Conservation (phyloP, 2,113 vertebrate species). For the Columba livia region DNA sequence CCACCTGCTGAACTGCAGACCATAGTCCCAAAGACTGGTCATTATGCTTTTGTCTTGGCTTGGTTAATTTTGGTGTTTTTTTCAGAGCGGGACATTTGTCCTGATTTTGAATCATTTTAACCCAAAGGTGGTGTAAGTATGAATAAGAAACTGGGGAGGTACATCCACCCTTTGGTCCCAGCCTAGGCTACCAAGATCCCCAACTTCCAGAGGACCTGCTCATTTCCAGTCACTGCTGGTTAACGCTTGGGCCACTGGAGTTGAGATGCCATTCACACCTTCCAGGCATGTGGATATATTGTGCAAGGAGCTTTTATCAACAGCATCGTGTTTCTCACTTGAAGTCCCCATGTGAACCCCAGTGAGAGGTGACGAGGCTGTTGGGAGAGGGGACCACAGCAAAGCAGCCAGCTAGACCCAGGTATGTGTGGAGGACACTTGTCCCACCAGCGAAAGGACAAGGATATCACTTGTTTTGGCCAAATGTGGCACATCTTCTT, state of each 20-base stretch:
- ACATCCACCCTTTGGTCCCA: not conserved
- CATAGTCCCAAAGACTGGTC: too few relatives aligned
- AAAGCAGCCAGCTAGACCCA: not conserved
- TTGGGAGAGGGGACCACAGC: not conserved
- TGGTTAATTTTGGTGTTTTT: not conserved
- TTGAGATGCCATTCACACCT: not conserved
- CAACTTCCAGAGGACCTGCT: not conserved
- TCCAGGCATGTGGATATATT: accelerated
- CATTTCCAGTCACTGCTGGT: not conserved
- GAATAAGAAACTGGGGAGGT: not conserved
- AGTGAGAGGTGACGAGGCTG: not conserved
- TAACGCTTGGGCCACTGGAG: not conserved
- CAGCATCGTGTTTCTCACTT: not conserved
- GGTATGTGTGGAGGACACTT: accelerated
- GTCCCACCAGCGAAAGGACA: not conserved
- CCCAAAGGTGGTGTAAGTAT: not conserved
- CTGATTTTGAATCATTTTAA: not conserved
- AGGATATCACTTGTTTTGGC: not conserved
- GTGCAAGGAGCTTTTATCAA: not conserved
- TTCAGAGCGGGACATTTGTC: not conserved
- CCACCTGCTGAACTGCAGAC: not conserved
- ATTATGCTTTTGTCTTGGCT: not conserved
- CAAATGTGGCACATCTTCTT: not conserved
- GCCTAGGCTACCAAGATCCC: not conserved
- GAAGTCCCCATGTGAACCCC: not conserved